Evolutionary conservation across 2,888 invertebrate genomes (phyloP).

Genomic region (Ptilodon capucinus): DNA sequence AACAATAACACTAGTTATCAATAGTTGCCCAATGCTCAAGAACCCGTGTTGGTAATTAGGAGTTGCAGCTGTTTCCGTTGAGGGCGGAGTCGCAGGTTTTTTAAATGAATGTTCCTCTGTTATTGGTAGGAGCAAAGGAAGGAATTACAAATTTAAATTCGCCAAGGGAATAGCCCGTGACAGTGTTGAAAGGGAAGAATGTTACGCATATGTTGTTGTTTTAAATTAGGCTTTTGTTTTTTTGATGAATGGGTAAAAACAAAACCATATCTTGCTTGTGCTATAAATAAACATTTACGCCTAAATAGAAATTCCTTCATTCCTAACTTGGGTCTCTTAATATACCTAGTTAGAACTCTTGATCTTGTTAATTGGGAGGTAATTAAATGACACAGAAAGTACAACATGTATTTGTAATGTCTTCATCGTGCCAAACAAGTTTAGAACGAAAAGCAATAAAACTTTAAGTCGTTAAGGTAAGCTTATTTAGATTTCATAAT

Average conservation of each 20-base stretch:
- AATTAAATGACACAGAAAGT: background rate
- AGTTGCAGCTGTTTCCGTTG: constrained; percentile 79
- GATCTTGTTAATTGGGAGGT: too few species aligned
- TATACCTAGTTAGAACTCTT: background rate
- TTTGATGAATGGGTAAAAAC: background rate
- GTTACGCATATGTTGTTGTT: constrained; percentile 70
- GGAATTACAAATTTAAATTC: constrained; percentile 80
- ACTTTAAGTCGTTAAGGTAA: background rate
- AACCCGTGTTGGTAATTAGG: constrained; percentile 70
- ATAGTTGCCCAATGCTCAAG: constrained; percentile 62
- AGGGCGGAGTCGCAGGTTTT: constrained; percentile 68
- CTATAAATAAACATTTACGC: too few species aligned
- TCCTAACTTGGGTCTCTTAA: background rate
- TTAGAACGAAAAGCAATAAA: background rate
- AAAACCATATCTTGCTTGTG: background rate
- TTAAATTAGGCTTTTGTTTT: constrained; percentile 16
- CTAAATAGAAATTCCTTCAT: too few species aligned
- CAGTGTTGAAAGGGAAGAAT: constrained; percentile 70
- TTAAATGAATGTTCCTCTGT: constrained; percentile 70
- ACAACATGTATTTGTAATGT: background rate
- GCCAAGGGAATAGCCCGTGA: constrained; percentile 64
- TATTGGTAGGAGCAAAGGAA: constrained; percentile 66
- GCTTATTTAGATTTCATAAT: background rate
- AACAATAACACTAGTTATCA: constrained; percentile 51
- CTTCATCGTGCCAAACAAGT: background rate